These are phyloP conservation scores for Mythimna albipuncta DNA, from an alignment of 2,888 invertebrate genomes.

Conservation along the genomic window DNA sequence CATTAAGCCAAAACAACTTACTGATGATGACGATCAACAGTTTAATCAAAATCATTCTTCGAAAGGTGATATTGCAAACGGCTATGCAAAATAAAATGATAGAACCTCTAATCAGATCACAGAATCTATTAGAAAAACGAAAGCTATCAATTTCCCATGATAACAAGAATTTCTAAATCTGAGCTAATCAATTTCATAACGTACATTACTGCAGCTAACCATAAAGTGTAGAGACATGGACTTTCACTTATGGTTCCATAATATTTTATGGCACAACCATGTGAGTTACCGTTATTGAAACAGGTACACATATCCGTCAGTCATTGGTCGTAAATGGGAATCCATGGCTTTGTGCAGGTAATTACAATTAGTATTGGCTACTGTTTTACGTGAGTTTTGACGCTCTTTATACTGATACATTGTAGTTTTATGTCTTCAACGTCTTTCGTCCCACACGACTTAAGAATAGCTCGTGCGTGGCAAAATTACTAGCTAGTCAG, in stretches of 20 bases:
- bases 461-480: not conserved
- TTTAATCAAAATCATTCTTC: not conserved
- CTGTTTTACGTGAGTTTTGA: slow-evolving; percentile 11
- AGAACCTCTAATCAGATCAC: not conserved
- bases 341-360: slow-evolving; percentile 3
- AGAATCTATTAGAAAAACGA: slow-evolving; percentile 25
- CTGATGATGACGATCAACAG: not conserved
- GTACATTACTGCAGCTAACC: slow-evolving; percentile 30
- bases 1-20: not conserved
- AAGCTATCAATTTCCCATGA: slow-evolving; percentile 55
- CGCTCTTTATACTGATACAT: not conserved
- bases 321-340: slow-evolving; percentile 20
- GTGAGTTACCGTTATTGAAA: slow-evolving; percentile 28
- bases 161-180: slow-evolving; percentile 45
- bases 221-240: slow-evolving; percentile 42
- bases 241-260: slow-evolving; percentile 59
- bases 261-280: slow-evolving; percentile 44
- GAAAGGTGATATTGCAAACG: not conserved
- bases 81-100: not conserved
- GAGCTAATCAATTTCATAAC: slow-evolving; percentile 62
- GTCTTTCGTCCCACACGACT: not conserved
- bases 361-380: slow-evolving; percentile 14
- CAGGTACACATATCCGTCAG: slow-evolving; percentile 36
- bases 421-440: not conserved
- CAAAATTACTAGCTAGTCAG: too few species aligned